phyloP scores from a whole-genome alignment of 2,797 vertebrate species.

The Lithobates pipiens region DNA sequence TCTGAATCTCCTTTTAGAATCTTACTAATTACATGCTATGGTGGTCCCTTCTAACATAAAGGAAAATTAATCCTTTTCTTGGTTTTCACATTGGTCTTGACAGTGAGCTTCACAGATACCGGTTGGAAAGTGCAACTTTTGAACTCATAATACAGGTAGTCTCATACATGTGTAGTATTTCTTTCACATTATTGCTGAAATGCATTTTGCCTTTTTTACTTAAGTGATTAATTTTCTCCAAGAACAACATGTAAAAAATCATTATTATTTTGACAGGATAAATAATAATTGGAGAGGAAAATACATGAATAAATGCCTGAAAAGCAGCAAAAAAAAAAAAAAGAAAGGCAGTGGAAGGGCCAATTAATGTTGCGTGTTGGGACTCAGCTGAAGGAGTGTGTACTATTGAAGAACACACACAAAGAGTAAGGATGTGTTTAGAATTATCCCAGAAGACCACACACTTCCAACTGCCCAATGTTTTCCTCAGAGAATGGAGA shows the following conservation, averaged over 20 bases:
- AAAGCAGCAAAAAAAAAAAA: not conserved
- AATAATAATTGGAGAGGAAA: not conserved
- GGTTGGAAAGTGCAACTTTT: not conserved
- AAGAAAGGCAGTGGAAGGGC: conserved; percentile 32
- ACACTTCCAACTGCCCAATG: conserved; percentile 51
- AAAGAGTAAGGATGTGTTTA: conserved; percentile 48
- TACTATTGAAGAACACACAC: conserved; percentile 46
- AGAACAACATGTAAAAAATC: not conserved
- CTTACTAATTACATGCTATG: not conserved
- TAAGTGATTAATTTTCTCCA: not conserved
- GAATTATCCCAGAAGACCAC: conserved; percentile 57
- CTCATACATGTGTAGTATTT: not conserved
- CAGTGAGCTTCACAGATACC: not conserved
- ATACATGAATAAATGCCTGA: not conserved
- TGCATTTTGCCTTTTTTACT: not conserved
- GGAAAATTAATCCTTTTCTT: too few relatives aligned
- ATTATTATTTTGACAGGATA: not conserved
- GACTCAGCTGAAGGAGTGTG: conserved; percentile 28
- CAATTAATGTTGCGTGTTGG: conserved; percentile 48
- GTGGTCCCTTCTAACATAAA: not conserved
- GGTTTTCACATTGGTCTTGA: too few relatives aligned
- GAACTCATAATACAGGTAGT: not conserved
- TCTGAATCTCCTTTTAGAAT: not conserved
- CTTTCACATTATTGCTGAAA: not conserved
- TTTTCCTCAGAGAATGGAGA: conserved; percentile 44